Evolutionary conservation across 1,140 invertebrate species (phyloP).

Genomic region (Euborellia annulipes): DNA sequence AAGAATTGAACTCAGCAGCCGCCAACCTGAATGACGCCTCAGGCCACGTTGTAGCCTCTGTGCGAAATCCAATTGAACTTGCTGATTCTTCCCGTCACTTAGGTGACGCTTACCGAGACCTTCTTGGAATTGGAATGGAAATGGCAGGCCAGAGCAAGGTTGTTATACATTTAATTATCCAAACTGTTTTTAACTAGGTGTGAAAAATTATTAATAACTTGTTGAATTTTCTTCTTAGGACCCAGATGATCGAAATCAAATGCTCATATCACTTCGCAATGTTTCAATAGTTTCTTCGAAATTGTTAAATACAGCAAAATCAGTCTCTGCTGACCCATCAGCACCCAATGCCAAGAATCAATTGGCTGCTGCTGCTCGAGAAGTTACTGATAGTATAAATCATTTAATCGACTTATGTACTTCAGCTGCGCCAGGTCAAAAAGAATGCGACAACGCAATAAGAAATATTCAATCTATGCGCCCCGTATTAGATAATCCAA

Average conservation of each 20-base stretch:
- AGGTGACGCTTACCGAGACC: slow-evolving; percentile 55
- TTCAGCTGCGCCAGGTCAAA: slow-evolving; percentile 72
- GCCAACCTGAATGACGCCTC: slow-evolving; percentile 66
- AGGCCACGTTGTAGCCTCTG: slow-evolving; percentile 56
- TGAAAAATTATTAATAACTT: background rate
- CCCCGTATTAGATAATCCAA: slow-evolving; percentile 68
- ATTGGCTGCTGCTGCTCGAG: slow-evolving; percentile 60
- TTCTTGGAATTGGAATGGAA: slow-evolving; percentile 61
- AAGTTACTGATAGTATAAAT: slow-evolving; percentile 87
- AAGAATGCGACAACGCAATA: slow-evolving; percentile 94
- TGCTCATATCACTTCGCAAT: slow-evolving; percentile 72
- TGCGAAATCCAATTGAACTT: slow-evolving; percentile 48
- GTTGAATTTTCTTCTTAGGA: slow-evolving; percentile 32
- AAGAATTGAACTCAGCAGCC: slow-evolving; percentile 66
- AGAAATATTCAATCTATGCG: slow-evolving; percentile 76
- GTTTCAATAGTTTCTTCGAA: slow-evolving; percentile 79
- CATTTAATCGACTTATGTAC: slow-evolving; percentile 71
- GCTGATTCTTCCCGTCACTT: slow-evolving; percentile 60
- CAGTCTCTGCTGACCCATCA: slow-evolving; percentile 71
- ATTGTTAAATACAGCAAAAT: slow-evolving; percentile 72
- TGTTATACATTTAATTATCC: background rate
- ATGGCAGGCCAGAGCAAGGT: slow-evolving; percentile 61
- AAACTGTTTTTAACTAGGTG: slow-evolving; percentile 1
- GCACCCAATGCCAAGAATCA: slow-evolving; percentile 84
- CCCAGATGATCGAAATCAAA: slow-evolving; percentile 49